Conservation (phyloP, 2,888 invertebrate species). For the Deroplatys truncata region DNA sequence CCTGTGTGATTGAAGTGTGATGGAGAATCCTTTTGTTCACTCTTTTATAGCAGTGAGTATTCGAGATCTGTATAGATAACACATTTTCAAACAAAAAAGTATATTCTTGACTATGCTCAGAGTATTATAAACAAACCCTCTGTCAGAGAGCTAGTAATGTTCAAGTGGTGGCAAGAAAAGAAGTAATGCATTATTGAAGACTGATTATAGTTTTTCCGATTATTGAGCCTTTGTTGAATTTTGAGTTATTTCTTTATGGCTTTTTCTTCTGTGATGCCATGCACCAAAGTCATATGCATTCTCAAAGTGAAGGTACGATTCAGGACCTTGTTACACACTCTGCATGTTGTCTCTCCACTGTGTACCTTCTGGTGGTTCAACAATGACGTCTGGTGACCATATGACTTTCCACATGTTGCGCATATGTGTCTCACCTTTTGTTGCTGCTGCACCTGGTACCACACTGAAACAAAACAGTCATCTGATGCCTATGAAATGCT, state of each 20-base stretch:
- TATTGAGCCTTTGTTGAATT: neutral
- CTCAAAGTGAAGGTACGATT: conserved; percentile 18
- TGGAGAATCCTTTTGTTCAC: no score
- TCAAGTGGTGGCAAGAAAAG: no score
- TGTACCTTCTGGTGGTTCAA: conserved; percentile 60
- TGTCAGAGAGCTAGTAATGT: no score
- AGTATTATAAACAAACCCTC: no score
- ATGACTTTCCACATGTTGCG: conserved; percentile 59
- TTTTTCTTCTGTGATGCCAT: neutral
- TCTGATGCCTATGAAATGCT: neutral
- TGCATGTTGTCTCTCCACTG: conserved; percentile 60
- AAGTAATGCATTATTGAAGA: no score
- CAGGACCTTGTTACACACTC: conserved; percentile 57
- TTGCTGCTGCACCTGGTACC: neutral
- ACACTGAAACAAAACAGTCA: neutral
- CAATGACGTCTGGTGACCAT: conserved; percentile 57
- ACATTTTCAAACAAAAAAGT: no score
- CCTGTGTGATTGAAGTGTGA: no score
- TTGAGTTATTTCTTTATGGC: neutral
- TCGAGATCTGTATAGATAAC: no score
- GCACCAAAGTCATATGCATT: conserved; percentile 12
- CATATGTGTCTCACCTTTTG: conserved; percentile 46
- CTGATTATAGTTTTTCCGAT: neutral
- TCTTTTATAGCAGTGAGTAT: no score
- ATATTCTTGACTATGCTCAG: no score